Evolutionary conservation across 2,888 invertebrate genomes (phyloP).

Genomic region (Malachius bipustulatus): DNA sequence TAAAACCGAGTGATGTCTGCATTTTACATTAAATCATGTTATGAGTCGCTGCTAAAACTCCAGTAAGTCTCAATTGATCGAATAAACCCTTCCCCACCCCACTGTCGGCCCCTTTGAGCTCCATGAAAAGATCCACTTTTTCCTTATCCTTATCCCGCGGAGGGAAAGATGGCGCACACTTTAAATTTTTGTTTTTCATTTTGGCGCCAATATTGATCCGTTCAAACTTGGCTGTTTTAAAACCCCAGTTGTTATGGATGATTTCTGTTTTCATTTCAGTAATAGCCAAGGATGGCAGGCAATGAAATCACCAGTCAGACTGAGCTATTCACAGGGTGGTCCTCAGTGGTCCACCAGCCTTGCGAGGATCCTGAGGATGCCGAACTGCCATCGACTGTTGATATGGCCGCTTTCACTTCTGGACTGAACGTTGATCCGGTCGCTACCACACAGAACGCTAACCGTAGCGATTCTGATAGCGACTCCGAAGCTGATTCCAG

Average conservation of each 20-base stretch:
- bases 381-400: constrained; percentile 52
- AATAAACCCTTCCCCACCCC: no score
- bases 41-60: no score
- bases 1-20: constrained; percentile 18
- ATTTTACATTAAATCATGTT: no score
- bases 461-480: constrained; percentile 42
- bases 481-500: constrained; percentile 46
- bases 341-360: constrained; percentile 45
- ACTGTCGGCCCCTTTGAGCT: no score
- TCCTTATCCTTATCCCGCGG: no score
- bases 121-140: no score
- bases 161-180: constrained; percentile 23
- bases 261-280: not conserved
- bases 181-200: constrained; percentile 23
- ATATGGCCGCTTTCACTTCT: constrained; percentile 52
- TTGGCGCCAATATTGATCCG: constrained; percentile 30
- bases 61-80: no score
- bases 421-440: constrained; percentile 31
- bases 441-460: constrained; percentile 22
- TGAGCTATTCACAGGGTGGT: constrained; percentile 40
- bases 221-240: constrained; percentile 13
- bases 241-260: not conserved
- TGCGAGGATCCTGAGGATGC: constrained; percentile 51
- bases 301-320: constrained; percentile 35
- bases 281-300: constrained; percentile 29